A percentile compares a stretch with the other conserved stretches of the same genome.
Evolutionary conservation across 2,113 vertebrate species (phyloP).

Genomic region (Mirza zaza): DNA sequence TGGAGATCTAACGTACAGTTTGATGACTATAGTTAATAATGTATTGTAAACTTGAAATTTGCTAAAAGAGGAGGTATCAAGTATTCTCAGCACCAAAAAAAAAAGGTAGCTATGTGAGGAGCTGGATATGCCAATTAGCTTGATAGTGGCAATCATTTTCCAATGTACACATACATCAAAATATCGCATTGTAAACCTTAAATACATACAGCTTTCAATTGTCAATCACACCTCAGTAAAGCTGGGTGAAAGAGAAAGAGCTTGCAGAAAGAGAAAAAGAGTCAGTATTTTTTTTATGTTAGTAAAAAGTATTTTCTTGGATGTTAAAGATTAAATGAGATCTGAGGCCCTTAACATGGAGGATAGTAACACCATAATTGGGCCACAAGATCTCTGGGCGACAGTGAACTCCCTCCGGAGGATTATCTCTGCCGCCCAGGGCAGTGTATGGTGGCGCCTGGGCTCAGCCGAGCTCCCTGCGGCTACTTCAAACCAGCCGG

Average conservation of each 20-base stretch:
- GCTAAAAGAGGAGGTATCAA: neutral
- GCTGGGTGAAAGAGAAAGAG: neutral
- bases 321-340: neutral
- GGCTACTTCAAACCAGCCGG: neutral
- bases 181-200: neutral
- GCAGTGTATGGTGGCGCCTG: fast-evolving
- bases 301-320: neutral
- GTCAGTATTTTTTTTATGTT: too few relatives aligned
- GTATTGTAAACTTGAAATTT: neutral
- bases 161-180: neutral
- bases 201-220: neutral
- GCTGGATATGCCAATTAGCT: neutral
- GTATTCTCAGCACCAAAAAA: neutral
- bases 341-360: neutral
- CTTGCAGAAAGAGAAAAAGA: neutral
- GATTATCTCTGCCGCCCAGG: fast-evolving
- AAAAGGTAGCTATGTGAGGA: neutral
- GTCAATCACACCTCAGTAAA: neutral
- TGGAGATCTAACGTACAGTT: neutral
- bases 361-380: fast-evolving
- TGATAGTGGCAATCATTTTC: neutral
- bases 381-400: neutral
- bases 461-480: neutral
- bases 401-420: fast-evolving
- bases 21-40: neutral